Base-by-base conservation (phyloP, 2,797 vertebrate genomes). In the Rhinophrynus dorsalis region DNA sequence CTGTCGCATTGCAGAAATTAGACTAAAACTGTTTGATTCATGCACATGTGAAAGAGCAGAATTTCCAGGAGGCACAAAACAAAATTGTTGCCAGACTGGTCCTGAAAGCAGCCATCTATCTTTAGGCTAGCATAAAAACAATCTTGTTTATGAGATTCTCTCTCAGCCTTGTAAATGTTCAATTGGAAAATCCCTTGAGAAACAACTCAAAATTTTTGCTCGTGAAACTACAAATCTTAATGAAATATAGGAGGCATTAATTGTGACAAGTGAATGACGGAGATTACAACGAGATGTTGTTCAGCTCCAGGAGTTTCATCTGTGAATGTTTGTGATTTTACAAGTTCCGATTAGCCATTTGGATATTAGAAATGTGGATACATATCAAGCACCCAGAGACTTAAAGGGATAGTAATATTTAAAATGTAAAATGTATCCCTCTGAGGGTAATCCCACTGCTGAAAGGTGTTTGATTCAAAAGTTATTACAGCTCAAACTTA, bases 201-300 rank as follows among this genome's bases (percentile, higher is more conserved):
- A 27, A 57, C 20, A 6, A 6, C 23, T 15, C 15, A 12, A 17
- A 23, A 38, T 17, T 29, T 32, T 48, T 26, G 15, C 32, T 11
- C 15, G 21, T 51, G 7, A 9, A 33, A 44, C 6, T 23, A 7
- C 21, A 50, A 15, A 57, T 66, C 26, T 42, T 50, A 38, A 58
- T 72, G 27, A 65, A 63, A 58, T 38, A 58, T 65, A 40, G 21
- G 44, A 64, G 29, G 37, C 42, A 48, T 50, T 71, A 71, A 56
- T 42, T 1, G 20, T 58, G 54, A 52, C 26, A 20, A 52, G 54
- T 33, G 27, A 29, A 12, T 26, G 51, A 30, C 8, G 37, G n/a
- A 4, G 60, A 13, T 5, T 58, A 33, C 44, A 33, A 18, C 48
- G 69, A 44, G 54, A 65, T 37, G 27, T 3, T 30, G 42, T 26